These are phyloP conservation scores for Solea senegalensis DNA, from an alignment of 2,113 vertebrate species.

Conservation along the genomic window DNA sequence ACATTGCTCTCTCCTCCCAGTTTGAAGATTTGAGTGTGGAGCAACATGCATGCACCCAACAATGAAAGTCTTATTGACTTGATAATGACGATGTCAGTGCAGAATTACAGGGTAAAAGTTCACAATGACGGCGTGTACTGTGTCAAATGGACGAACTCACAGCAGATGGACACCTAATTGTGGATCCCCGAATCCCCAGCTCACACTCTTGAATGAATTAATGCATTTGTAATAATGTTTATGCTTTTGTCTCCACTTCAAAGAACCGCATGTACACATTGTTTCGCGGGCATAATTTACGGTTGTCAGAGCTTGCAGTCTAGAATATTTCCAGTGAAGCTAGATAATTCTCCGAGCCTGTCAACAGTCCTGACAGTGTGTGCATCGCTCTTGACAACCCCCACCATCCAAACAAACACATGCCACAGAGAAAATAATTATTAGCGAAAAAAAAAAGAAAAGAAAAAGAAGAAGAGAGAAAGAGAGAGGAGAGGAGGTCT, in stretches of 20 bases:
- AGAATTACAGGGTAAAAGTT: slow-evolving; percentile 68
- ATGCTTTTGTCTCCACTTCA: slow-evolving; percentile 74
- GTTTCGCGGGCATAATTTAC: slow-evolving; percentile 80
- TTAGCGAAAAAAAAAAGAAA: slow-evolving; percentile 60
- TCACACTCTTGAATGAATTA: slow-evolving; percentile 77
- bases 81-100: slow-evolving; percentile 64
- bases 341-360: slow-evolving; percentile 81
- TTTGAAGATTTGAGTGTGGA: slow-evolving; percentile 26
- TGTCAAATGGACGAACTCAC: slow-evolving; percentile 52
- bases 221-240: slow-evolving; percentile 82
- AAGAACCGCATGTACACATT: slow-evolving; percentile 68
- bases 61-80: slow-evolving; percentile 62
- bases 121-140: slow-evolving; percentile 38
- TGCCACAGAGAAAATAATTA: slow-evolving; percentile 82
- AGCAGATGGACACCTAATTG: slow-evolving; percentile 64
- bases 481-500: slow-evolving; percentile 75
- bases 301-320: slow-evolving; percentile 78
- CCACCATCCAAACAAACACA: slow-evolving; percentile 78
- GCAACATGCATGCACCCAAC: slow-evolving; percentile 22
- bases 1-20: slow-evolving; percentile 6
- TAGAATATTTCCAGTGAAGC: slow-evolving; percentile 79
- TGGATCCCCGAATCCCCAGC: slow-evolving; percentile 53
- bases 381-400: slow-evolving; percentile 80
- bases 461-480: slow-evolving; percentile 56
- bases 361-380: slow-evolving; percentile 83